Conservation (phyloP, 2,888 invertebrate species). For the Phlogophora meticulosa region DNA sequence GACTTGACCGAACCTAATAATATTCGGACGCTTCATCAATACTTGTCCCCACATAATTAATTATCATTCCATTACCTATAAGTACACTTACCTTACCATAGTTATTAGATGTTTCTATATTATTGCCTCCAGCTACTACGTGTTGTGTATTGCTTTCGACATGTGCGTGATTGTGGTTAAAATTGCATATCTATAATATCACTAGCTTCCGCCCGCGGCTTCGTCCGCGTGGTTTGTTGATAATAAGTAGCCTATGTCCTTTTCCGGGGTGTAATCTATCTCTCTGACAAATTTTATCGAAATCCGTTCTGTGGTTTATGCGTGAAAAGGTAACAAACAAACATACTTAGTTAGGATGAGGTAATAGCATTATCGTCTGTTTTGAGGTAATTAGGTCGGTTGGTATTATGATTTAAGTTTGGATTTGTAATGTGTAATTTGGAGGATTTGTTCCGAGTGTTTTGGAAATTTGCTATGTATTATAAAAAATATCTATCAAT, state of each 20-base stretch:
- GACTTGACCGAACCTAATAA: background rate
- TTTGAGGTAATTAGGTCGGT: slow-evolving; percentile 5
- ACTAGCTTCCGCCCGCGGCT: no score
- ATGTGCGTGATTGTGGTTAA: slow-evolving; percentile 5
- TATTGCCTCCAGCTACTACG: background rate
- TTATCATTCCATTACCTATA: slow-evolving; percentile 6
- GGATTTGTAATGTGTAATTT: background rate
- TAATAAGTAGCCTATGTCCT: no score
- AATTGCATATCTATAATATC: slow-evolving; percentile 26
- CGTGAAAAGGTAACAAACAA: no score
- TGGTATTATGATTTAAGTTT: slow-evolving; percentile 1
- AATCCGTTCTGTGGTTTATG: no score
- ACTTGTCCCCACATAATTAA: background rate
- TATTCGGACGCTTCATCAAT: background rate
- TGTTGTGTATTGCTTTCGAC: slow-evolving; percentile 3
- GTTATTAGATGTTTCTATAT: background rate
- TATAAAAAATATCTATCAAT: no score
- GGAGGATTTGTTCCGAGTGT: background rate
- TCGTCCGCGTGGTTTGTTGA: no score
- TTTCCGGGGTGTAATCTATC: no score
- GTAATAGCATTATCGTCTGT: slow-evolving; percentile 17
- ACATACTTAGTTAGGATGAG: no score
- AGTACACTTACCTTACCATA: background rate
- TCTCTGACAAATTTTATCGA: no score
- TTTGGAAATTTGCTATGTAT: background rate